Base-by-base conservation (phyloP, 1,140 invertebrate species). In the Polyergus mexicanus region DNA sequence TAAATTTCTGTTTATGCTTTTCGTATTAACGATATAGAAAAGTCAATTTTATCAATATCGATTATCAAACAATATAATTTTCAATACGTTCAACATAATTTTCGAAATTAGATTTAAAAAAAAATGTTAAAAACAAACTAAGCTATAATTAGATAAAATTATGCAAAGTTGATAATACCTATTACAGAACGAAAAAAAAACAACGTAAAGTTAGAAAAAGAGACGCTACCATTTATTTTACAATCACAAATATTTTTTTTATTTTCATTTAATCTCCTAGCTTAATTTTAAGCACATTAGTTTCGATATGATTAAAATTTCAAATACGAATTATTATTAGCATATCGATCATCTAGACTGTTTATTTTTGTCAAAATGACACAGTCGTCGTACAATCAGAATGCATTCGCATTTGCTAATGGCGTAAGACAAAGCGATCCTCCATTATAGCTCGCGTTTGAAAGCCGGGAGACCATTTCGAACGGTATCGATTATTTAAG, bases 401-500 rank as follows among this genome's bases (percentile, higher is more conserved):
- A 74, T 44, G n/a, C 54, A 41, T 44, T 22, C 56, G 78, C 56
- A 74, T 83, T 74, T 74, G 13, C 54, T 83, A 74, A 81, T 81
- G 78, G 68, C 38, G 38, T 28, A 83, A 60, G 68, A 83, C 54
- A 74, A 83, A 83, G 54, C 78, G 54, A 83, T n/a, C 56, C 2
- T 13, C 25, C 13, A 47, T 83, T 83, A n/a, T 83, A 22, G 38
- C 35, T 56, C 25, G 6, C 25, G 25, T 60, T 58, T 72, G 78
- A 83, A 83, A 83, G 68, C 51, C 28, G 8, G 3, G 38, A 5
- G 19, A 83, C 38, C 41, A 72, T 83, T 83, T 41, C 38, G 68
- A 83, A 83, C 38, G 28, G 7, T 71, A 83, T 83, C 78, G 68
- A 62, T 81, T 60, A 74, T 83, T 83, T 83, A 72, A 72, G n/a